phyloP scores from a whole-genome alignment of 2,888 invertebrate species.

The Neoaliturus tenellus region DNA sequence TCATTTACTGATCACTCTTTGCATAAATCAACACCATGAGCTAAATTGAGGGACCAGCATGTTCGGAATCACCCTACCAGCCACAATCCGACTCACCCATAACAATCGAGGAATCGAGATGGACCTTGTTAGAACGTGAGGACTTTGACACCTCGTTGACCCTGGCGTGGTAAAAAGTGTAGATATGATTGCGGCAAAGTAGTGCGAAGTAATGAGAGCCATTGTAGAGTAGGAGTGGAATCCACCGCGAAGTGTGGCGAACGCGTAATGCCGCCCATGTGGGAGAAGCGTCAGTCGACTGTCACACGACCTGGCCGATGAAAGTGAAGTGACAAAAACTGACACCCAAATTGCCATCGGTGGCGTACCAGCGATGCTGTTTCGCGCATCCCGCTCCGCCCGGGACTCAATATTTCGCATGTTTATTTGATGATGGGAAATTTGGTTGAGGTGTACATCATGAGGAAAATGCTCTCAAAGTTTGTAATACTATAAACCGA shows the following conservation, averaged over 20 bases:
- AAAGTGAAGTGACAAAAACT: constrained; percentile 11
- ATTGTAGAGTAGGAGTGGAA: constrained; percentile 44
- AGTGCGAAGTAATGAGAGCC: constrained; percentile 31
- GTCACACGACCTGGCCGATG: constrained; percentile 39
- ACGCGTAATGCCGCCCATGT: constrained; percentile 38
- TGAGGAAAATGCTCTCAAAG: too few relatives aligned
- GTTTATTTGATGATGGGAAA: too few relatives aligned
- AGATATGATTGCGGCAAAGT: constrained; percentile 45
- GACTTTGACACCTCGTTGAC: constrained; percentile 40
- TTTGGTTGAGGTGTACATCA: too few relatives aligned
- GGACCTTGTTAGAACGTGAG: constrained; percentile 12
- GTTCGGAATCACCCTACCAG: too few relatives aligned
- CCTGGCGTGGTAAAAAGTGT: constrained; percentile 28
- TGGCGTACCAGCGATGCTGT: neutral
- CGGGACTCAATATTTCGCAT: too few relatives aligned
- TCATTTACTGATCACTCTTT: too few relatives aligned
- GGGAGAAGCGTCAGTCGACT: constrained; percentile 30
- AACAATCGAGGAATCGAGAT: neutral
- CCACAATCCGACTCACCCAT: too few relatives aligned
- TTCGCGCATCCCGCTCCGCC: too few relatives aligned
- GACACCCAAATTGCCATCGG: neutral
- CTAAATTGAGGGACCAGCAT: too few relatives aligned
- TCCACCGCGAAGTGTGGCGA: constrained; percentile 37
- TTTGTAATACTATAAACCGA: too few relatives aligned
- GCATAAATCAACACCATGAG: too few relatives aligned